phyloP scores from a whole-genome alignment of 2,113 vertebrate genomes.

The Lipophrys pholis region DNA sequence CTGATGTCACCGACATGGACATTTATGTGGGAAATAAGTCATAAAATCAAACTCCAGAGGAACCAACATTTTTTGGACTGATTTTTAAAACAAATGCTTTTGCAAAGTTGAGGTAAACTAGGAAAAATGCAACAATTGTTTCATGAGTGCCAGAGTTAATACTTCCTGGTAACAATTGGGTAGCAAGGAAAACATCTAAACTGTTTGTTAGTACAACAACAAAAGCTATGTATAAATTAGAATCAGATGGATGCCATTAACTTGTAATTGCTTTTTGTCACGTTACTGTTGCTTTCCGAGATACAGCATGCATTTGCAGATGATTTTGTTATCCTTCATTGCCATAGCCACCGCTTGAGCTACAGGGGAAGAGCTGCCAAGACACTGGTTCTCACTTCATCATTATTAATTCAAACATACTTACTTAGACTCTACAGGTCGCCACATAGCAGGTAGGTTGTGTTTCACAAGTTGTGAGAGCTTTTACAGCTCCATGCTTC shows the following conservation, averaged over 20 bases:
- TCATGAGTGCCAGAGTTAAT: not conserved
- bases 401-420: conserved; percentile 66
- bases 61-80: conserved; percentile 25
- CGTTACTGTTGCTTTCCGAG: not conserved
- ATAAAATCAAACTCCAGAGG: conserved; percentile 59
- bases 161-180: not conserved
- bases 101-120: conserved; percentile 19
- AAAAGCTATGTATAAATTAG: not conserved
- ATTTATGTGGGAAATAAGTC: conserved; percentile 56
- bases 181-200: not conserved
- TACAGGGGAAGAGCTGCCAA: not conserved
- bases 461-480: conserved; percentile 50
- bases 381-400: not conserved
- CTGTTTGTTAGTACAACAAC: not conserved
- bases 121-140: conserved; percentile 3
- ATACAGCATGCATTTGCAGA: not conserved
- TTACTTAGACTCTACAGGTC: conserved; percentile 13
- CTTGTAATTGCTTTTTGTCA: not conserved
- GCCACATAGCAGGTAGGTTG: conserved; percentile 35
- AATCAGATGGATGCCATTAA: not conserved
- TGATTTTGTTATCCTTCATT: conserved; percentile 11
- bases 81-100: conserved; percentile 49
- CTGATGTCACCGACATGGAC: conserved; percentile 60
- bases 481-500: conserved; percentile 40
- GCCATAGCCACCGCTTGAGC: not conserved